Percentiles rank a stretch among this genome's conserved stretches.
phyloP scores from a whole-genome alignment of 1,140 invertebrate species.

The Hypsibius dujardini region DNA sequence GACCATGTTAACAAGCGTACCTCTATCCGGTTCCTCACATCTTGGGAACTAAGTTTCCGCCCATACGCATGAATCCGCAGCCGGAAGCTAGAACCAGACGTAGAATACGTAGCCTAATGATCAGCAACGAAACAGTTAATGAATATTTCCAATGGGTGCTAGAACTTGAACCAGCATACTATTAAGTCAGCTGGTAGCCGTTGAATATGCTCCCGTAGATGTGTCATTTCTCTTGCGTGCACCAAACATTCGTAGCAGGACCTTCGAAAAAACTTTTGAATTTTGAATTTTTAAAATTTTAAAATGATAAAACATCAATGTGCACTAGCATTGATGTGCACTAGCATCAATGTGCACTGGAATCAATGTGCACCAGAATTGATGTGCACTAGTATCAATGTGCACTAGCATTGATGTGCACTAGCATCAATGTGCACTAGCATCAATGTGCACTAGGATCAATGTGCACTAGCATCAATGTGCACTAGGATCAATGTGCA shows the following conservation, averaged over 20 bases:
- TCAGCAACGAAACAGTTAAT: background rate
- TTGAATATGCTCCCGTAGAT: background rate
- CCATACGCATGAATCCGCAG: background rate
- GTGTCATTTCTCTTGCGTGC: background rate
- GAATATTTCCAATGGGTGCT: background rate
- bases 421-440: no score
- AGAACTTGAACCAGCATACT: conserved; percentile 4
- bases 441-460: no score
- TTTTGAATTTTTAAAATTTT: background rate
- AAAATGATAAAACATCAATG: no score
- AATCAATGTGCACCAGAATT: no score
- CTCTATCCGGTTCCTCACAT: background rate
- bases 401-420: no score
- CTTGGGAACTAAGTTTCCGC: background rate
- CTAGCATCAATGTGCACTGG: no score
- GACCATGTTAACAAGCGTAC: no score
- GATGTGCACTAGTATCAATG: no score
- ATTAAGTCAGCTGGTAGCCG: background rate
- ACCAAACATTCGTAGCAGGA: background rate
- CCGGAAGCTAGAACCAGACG: background rate
- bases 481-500: no score
- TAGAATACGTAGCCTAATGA: background rate
- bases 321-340: no score
- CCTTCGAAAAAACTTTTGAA: background rate
- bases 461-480: no score